Conservation (phyloP, 2,797 vertebrate species). For the Remorina albescens region DNA sequence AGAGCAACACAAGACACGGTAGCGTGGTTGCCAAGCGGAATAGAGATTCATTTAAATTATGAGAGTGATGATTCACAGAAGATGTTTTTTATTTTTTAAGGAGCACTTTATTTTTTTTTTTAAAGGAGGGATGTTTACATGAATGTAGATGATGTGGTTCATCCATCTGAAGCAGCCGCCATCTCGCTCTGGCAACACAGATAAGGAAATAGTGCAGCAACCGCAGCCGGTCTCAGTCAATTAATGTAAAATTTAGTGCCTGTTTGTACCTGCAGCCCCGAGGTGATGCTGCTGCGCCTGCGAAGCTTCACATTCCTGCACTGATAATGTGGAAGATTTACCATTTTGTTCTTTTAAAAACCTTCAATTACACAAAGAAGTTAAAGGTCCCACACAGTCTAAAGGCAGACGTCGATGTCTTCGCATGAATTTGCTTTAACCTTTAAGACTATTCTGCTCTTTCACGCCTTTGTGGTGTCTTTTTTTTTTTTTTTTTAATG, state of each 20-base stretch:
- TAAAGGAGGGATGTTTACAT: conserved; percentile 34
- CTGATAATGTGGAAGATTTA: neutral
- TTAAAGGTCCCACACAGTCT: too few relatives aligned
- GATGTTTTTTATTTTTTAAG: too few relatives aligned
- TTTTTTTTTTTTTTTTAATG: too few relatives aligned
- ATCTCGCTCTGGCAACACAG: conserved; percentile 24
- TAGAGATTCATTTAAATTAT: conserved; percentile 66
- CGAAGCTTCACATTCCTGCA: neutral
- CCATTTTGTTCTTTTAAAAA: neutral
- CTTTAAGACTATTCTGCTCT: too few relatives aligned
- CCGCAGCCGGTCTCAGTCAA: neutral
- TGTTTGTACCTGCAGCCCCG: conserved; percentile 18
- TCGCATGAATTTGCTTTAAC: too few relatives aligned
- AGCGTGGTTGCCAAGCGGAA: conserved; percentile 66
- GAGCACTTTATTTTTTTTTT: too few relatives aligned
- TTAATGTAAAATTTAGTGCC: conserved; percentile 16
- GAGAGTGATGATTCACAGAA: conserved; percentile 70
- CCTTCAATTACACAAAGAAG: neutral
- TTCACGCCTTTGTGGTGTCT: too few relatives aligned
- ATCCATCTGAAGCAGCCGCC: conserved; percentile 26
- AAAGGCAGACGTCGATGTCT: too few relatives aligned
- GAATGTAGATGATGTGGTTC: conserved; percentile 21
- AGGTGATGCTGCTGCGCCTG: conserved; percentile 29
- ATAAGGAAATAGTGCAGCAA: conserved; percentile 4
- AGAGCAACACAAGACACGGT: conserved; percentile 59